Conservation (phyloP, 2,888 invertebrate species). For the Dicycla oo region DNA sequence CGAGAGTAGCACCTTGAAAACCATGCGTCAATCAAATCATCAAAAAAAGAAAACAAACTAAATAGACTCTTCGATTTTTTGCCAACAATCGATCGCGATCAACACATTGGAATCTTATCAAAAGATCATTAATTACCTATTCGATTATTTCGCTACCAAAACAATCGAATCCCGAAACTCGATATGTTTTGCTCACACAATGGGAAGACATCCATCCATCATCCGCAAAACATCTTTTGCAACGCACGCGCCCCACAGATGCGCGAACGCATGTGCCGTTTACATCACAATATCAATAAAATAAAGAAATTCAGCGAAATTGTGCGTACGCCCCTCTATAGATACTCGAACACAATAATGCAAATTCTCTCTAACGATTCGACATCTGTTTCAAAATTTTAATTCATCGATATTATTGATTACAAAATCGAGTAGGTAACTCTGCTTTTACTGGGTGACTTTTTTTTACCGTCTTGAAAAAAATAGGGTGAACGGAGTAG, state of each 20-base stretch:
- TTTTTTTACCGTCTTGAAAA: too few species aligned
- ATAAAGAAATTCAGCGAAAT: constrained; percentile 49
- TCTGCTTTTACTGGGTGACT: too few species aligned
- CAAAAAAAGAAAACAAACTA: constrained; percentile 31
- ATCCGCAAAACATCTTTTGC: constrained; percentile 82
- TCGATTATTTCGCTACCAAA: constrained; percentile 63
- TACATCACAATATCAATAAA: constrained; percentile 63
- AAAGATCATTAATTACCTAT: constrained; percentile 67
- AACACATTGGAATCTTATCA: constrained; percentile 59
- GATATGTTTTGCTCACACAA: constrained; percentile 69
- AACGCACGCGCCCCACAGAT: constrained; percentile 82
- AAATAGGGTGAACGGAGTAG: too few species aligned
- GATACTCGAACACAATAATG: constrained; percentile 57
- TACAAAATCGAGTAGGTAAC: background rate
- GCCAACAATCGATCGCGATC: constrained; percentile 29
- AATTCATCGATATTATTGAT: constrained; percentile 25
- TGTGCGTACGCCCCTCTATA: constrained; percentile 57
- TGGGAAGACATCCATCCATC: constrained; percentile 75
- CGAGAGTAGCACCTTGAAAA: constrained; percentile 16
- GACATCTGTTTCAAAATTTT: constrained; percentile 62
- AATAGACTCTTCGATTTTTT: constrained; percentile 32
- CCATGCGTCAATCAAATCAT: constrained; percentile 22
- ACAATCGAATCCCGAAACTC: constrained; percentile 64
- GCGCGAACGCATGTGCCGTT: constrained; percentile 71
- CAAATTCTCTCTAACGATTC: constrained; percentile 68